Percentiles rank a stretch among this genome's conserved stretches.
These are phyloP conservation scores for Calvadosia cruxmelitensis DNA, from an alignment of 30 jellyfish, hydroid and myxozoan species.

Conservation along the genomic window DNA sequence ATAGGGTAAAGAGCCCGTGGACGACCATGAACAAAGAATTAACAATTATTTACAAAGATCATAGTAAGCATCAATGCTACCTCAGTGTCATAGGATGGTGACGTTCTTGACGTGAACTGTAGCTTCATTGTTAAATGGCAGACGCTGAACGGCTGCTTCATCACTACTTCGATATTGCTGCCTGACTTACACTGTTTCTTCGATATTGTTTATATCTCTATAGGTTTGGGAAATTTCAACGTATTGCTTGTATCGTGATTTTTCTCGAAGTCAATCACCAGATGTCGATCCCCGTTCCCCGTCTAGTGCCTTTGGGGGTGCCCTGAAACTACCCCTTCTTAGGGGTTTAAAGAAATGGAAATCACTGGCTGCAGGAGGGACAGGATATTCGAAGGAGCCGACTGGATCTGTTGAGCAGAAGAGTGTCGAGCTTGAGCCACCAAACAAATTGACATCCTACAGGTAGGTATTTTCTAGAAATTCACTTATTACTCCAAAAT, in stretches of 20 bases:
- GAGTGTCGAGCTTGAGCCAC: constrained; percentile 26
- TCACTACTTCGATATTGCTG: no score
- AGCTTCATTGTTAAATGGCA: no score
- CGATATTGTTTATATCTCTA: no score
- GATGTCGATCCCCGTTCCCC: constrained; percentile 1
- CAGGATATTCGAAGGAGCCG: not conserved
- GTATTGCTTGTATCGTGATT: not conserved
- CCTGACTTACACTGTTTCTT: no score
- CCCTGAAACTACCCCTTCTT: not conserved
- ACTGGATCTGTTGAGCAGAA: not conserved
- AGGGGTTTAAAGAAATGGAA: not conserved
- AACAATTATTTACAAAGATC: no score
- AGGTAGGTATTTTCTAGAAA: constrained; percentile 18
- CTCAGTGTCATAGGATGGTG: no score
- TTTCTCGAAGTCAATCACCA: not conserved
- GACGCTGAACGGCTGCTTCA: no score
- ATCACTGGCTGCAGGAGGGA: not conserved
- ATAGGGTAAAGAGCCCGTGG: no score
- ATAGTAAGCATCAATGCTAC: no score
- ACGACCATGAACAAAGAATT: no score
- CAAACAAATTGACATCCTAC: constrained; percentile 17
- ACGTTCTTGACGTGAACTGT: no score
- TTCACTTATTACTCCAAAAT: not conserved
- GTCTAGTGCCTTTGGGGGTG: not conserved
- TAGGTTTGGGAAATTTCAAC: not conserved